Evolutionary conservation across 1,140 invertebrate genomes (phyloP).

Genomic region (Kradibia gibbosae): DNA sequence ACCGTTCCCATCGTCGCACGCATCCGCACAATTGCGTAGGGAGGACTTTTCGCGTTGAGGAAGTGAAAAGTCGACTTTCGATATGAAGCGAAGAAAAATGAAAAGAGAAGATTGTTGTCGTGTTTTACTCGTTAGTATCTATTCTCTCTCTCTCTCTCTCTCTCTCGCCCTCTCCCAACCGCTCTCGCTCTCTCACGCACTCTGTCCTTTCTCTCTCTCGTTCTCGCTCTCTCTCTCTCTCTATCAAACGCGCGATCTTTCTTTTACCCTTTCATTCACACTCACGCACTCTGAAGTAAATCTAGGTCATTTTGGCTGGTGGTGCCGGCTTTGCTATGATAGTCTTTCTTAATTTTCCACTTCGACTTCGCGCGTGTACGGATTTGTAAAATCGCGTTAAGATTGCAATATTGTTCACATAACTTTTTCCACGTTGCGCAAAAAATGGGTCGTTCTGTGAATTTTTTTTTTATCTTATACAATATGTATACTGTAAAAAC

Average conservation of each 20-base stretch:
- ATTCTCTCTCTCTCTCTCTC: slow-evolving; percentile 1
- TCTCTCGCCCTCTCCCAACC: slow-evolving; percentile 49
- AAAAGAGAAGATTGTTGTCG: slow-evolving; percentile 45
- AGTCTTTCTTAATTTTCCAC: slow-evolving; percentile 37
- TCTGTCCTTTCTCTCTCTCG: not conserved
- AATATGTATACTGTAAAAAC: slow-evolving; percentile 41
- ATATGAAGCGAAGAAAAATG: slow-evolving; percentile 40
- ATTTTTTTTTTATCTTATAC: slow-evolving; percentile 19
- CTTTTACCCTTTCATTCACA: slow-evolving; percentile 2
- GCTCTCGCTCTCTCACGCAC: not conserved
- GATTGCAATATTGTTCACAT: slow-evolving; percentile 43
- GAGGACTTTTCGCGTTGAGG: slow-evolving; percentile 33
- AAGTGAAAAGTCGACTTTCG: slow-evolving; percentile 37
- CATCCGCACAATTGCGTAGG: slow-evolving; percentile 34
- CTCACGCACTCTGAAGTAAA: slow-evolving; percentile 61
- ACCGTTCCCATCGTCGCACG: slow-evolving; percentile 48
- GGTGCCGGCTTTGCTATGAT: slow-evolving; percentile 37
- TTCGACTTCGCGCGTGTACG: slow-evolving; percentile 12
- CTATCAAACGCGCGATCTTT: not conserved
- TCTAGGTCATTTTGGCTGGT: slow-evolving; percentile 65
- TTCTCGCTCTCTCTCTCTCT: not conserved
- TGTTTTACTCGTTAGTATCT: slow-evolving; percentile 37
- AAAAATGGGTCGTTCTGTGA: slow-evolving; percentile 33
- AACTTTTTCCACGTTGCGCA: slow-evolving; percentile 19
- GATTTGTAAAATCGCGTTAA: slow-evolving; percentile 40